Percentiles rank a stretch among this genome's conserved stretches.
These are phyloP conservation scores for Epiblema foenella DNA, from an alignment of 2,888 invertebrate genomes.

Conservation along the genomic window DNA sequence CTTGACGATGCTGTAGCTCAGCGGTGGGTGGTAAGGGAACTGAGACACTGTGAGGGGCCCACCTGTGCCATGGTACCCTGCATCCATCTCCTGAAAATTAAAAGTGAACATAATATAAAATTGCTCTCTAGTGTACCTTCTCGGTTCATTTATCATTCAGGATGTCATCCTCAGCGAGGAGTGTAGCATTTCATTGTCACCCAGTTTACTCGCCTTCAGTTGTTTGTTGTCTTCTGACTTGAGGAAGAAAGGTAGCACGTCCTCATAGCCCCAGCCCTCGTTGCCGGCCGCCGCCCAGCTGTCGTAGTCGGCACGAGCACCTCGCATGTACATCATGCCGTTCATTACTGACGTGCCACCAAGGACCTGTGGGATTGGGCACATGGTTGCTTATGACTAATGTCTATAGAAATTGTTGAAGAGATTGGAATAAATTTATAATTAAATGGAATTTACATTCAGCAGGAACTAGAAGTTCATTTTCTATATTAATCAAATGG, in stretches of 20 bases:
- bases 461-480: no score
- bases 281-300: conserved; percentile 94
- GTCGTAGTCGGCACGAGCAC: conserved; percentile 94
- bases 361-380: conserved; percentile 85
- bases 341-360: conserved; percentile 97
- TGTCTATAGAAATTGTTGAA: no score
- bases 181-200: neutral
- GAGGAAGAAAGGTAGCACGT: conserved; percentile 95
- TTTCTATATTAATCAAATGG: no score
- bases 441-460: no score
- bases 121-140: no score
- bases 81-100: conserved; percentile 84
- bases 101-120: neutral
- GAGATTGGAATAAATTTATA: no score
- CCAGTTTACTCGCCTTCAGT: conserved; percentile 67
- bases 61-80: conserved; percentile 90
- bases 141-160: no score
- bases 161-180: no score
- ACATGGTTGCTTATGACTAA: neutral
- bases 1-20: conserved; percentile 91
- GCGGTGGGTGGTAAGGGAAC: conserved; percentile 94
- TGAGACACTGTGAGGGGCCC: conserved; percentile 91
- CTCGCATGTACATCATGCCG: conserved; percentile 98
- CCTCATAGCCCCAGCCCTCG: conserved; percentile 94
- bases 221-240: conserved; percentile 93